Conservation (phyloP, 1,140 invertebrate genomes). For the Zophobas atratus region DNA sequence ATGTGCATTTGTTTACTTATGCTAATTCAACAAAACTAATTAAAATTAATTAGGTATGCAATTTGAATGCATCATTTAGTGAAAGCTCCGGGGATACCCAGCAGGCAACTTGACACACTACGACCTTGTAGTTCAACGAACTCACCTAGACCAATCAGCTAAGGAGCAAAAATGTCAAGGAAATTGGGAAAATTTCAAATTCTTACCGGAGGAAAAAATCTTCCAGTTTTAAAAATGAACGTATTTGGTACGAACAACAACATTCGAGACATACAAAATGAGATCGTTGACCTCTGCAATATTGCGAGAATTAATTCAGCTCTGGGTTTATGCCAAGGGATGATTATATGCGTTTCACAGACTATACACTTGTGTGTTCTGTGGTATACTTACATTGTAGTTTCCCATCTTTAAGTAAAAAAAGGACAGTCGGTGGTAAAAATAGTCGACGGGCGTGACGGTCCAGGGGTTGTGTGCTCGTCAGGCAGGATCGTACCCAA, state of each 20-base stretch:
- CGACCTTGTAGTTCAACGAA: conserved; percentile 49
- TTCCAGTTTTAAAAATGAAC: conserved; percentile 20
- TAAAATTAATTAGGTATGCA: conserved; percentile 34
- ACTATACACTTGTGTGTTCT: too few relatives aligned
- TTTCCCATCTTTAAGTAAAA: too few relatives aligned
- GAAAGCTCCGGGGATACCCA: conserved; percentile 48
- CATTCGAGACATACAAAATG: neutral
- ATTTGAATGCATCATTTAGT: conserved; percentile 36
- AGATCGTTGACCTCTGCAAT: conserved; percentile 7
- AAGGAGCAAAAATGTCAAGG: conserved; percentile 31
- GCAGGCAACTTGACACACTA: conserved; percentile 20
- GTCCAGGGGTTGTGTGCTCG: too few relatives aligned
- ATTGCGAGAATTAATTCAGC: too few relatives aligned
- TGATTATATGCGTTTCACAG: neutral
- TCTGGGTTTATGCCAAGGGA: neutral
- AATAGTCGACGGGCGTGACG: too few relatives aligned
- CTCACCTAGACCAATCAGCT: conserved; percentile 20
- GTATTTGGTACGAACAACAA: conserved; percentile 21
- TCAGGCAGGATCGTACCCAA: too few relatives aligned
- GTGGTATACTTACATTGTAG: too few relatives aligned
- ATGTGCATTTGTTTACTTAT: conserved; percentile 39
- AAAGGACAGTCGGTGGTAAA: too few relatives aligned
- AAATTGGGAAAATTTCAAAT: conserved; percentile 32
- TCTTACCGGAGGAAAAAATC: neutral
- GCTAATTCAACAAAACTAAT: conserved; percentile 32